Percentiles rank a stretch among this genome's conserved stretches.
Conservation (phyloP, 2,113 vertebrate genomes). For the Nothobranchius furzeri region DNA sequence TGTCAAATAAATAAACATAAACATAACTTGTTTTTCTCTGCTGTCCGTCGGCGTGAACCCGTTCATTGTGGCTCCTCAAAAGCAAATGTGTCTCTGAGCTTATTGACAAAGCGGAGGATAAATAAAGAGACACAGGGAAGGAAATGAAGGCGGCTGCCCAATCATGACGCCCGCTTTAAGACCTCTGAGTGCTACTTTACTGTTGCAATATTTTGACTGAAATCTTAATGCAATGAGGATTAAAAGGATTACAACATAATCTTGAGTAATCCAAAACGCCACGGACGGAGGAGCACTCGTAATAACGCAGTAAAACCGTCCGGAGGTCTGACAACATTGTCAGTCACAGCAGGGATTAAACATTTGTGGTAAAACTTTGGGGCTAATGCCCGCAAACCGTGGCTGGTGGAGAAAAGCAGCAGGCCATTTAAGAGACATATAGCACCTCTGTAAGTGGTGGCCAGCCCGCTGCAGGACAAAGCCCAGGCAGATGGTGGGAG, state of each 20-base stretch:
- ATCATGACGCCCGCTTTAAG: constrained; percentile 87
- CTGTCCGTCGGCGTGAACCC: background rate
- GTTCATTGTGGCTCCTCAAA: constrained; percentile 42
- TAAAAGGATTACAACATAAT: constrained; percentile 99
- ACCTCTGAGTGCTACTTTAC: constrained; percentile 91
- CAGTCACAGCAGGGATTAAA: constrained; percentile 83
- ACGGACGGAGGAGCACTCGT: constrained; percentile 92
- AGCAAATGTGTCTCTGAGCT: constrained; percentile 54
- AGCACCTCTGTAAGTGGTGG: constrained; percentile 67
- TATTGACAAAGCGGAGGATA: constrained; percentile 65
- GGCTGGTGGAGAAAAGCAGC: constrained; percentile 22
- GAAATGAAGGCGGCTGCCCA: constrained; percentile 81
- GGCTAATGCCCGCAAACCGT: constrained; percentile 62
- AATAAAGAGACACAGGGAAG: constrained; percentile 53
- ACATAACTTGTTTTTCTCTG: constrained; percentile 34
- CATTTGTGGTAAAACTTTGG: constrained; percentile 72
- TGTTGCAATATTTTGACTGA: constrained; percentile 95
- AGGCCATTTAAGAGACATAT: constrained; percentile 72
- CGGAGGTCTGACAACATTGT: constrained; percentile 88
- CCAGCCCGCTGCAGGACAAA: constrained; percentile 67
- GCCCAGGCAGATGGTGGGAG: constrained; percentile 24
- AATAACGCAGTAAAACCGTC: constrained; percentile 91
- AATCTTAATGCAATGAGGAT: constrained; percentile 98
- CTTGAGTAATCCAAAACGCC: constrained; percentile 99
- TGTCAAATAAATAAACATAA: too few relatives aligned